Evolutionary conservation across 2,113 vertebrate genomes (phyloP), one percentile per base, ranked within the genome.

Genomic region (Oncorhynchus clarkii): DNA sequence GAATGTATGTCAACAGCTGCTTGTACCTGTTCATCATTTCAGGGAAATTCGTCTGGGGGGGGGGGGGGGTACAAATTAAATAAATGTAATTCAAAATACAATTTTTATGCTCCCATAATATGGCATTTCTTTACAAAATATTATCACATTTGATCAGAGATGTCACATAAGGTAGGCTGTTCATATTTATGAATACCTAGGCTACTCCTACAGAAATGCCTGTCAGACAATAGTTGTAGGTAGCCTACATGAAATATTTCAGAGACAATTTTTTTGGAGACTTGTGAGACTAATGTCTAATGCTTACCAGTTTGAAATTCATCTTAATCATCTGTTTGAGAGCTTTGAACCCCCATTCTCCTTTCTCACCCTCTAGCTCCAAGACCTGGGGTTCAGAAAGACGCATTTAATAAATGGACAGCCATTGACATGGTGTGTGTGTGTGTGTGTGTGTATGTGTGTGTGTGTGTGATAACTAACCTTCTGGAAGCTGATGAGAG

Each of bases 21-120:
- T 99, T 99, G 91, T 99, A 99, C 88, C 98, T 94, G 91, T 99
- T 99, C 97, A 99, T 99, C 98, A 99, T 99, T 94, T 99, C 98
- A 87, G 97, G 97, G 87, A 97, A 99, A 90, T 99, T 99, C 82
- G 95, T 97, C 98, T 99, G 77, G 76, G 67, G 14, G 18, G 77
- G 76, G 67, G 13, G 14, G 4, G 68, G 49, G 11, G 14, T 3
- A 1, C 12, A 54, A 54, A 54, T 18, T 1, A 45, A 45, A 45
- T 9, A 45, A 45, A 45, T 45, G 39, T 45, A 3, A 45, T 12
- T 45, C 2, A 45, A 45, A 45, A 45, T 45, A 2, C 9, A 11
- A 45, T 27, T 11, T 45, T 3, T 9, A 45, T 45, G 39, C 39
- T 45, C 39, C 39, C 8, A 45, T 45, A 11, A 45, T 12, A 45